These are phyloP conservation scores for Tipula confusa DNA, from an alignment of 2,888 invertebrate species.

Conservation along the genomic window DNA sequence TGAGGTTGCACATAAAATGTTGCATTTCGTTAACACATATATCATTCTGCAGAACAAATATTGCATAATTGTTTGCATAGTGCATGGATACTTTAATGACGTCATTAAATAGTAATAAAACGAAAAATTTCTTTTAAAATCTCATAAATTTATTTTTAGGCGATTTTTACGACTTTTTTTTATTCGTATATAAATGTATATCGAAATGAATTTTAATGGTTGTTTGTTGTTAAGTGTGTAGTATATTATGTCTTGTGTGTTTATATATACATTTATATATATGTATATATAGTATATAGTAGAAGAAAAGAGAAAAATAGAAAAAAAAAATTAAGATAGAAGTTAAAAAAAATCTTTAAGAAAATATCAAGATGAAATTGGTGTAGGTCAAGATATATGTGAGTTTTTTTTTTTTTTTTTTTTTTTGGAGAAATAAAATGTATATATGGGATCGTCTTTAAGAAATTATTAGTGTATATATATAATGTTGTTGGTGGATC, in stretches of 20 bases:
- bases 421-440: slow-evolving; percentile 9
- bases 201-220: slow-evolving; percentile 30
- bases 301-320: slow-evolving; percentile 20
- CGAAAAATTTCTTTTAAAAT: slow-evolving; percentile 28
- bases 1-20: background rate
- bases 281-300: background rate
- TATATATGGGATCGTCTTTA: slow-evolving; percentile 14
- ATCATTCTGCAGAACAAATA: background rate
- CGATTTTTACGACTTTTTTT: slow-evolving; percentile 29
- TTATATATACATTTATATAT: background rate
- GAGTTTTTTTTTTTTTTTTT: too few relatives aligned
- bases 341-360: background rate
- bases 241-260: slow-evolving; percentile 26
- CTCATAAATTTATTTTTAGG: slow-evolving; percentile 12
- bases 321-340: slow-evolving; percentile 7
- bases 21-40: background rate
- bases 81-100: background rate
- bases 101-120: slow-evolving; percentile 20
- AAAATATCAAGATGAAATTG: slow-evolving; percentile 14
- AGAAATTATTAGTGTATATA: background rate
- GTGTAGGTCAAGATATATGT: slow-evolving; percentile 27
- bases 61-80: slow-evolving; percentile 1
- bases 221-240: slow-evolving; percentile 21
- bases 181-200: background rate
- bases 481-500: background rate